These are phyloP conservation scores for Microctonus hyperodae DNA, from an alignment of 2,888 invertebrate species.

Conservation along the genomic window DNA sequence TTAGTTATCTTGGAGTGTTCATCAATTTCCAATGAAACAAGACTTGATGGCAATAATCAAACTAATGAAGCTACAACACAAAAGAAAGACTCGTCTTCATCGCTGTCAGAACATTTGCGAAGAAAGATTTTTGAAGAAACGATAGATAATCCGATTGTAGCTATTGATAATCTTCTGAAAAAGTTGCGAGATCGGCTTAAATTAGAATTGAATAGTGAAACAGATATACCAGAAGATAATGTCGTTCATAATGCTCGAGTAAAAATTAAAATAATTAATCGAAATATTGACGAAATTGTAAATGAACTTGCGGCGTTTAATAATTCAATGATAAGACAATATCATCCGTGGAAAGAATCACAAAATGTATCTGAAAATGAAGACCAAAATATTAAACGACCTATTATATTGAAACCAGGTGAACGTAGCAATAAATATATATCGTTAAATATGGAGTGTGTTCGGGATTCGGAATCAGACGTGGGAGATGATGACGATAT, in stretches of 20 bases:
- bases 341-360: conserved; percentile 43
- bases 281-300: conserved; percentile 41
- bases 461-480: conserved; percentile 52
- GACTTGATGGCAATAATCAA: background rate
- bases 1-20: conserved; percentile 13
- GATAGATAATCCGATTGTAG: conserved; percentile 45
- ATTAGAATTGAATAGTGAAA: conserved; percentile 30
- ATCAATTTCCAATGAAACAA: background rate
- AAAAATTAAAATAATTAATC: conserved; percentile 47
- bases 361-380: background rate
- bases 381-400: background rate
- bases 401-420: conserved; percentile 15
- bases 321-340: conserved; percentile 49
- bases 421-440: conserved; percentile 31
- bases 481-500: conserved; percentile 38
- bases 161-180: conserved; percentile 46
- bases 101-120: conserved; percentile 23
- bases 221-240: conserved; percentile 19
- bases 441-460: conserved; percentile 53
- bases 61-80: background rate
- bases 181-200: conserved; percentile 43
- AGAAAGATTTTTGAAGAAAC: conserved; percentile 39
- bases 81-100: background rate
- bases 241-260: conserved; percentile 31
- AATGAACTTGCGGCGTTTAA: conserved; percentile 48